phyloP scores from a whole-genome alignment of 53 echinoderm and acorn worm genomes.

The Echinarachnius parma region DNA sequence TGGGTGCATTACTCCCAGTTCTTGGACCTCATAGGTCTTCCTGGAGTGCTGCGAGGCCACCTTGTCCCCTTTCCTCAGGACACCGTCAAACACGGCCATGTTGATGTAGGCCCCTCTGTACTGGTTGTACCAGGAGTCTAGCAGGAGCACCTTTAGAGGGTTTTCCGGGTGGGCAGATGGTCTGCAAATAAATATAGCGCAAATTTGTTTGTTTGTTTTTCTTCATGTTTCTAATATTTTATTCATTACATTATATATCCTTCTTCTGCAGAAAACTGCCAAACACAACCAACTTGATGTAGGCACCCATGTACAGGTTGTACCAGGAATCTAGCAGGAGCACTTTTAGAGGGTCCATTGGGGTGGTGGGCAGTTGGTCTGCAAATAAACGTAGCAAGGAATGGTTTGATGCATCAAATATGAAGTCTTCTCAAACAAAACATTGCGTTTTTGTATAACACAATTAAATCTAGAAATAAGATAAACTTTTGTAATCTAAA shows the following conservation, averaged over 20 bases:
- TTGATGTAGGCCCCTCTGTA: constrained; percentile 83
- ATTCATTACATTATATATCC: too few species aligned
- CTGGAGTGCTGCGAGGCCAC: constrained; percentile 69
- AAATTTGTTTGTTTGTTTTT: too few species aligned
- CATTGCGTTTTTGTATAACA: too few species aligned
- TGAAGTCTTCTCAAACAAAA: too few species aligned
- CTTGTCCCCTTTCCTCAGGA: constrained; percentile 76
- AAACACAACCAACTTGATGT: constrained; percentile 63
- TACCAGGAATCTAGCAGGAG: constrained; percentile 89
- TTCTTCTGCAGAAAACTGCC: constrained; percentile 68
- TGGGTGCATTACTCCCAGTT: constrained; percentile 89
- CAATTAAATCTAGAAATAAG: too few species aligned
- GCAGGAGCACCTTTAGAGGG: constrained; percentile 73
- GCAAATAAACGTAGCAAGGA: too few species aligned
- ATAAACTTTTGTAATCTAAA: too few species aligned
- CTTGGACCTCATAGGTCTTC: constrained; percentile 82
- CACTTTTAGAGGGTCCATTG: constrained; percentile 52
- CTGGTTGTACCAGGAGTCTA: constrained; percentile 91
- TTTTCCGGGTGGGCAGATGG: constrained; percentile 47
- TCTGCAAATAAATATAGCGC: constrained; percentile 43
- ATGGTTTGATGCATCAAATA: too few species aligned
- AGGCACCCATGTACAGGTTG: constrained; percentile 66
- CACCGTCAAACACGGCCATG: constrained; percentile 76
- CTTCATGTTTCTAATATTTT: too few species aligned
- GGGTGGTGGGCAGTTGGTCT: constrained; percentile 54